A percentile compares a stretch with the other conserved stretches of the same genome.
Conservation (phyloP, 2,888 invertebrate genomes). For the Iphiclides podalirius region DNA sequence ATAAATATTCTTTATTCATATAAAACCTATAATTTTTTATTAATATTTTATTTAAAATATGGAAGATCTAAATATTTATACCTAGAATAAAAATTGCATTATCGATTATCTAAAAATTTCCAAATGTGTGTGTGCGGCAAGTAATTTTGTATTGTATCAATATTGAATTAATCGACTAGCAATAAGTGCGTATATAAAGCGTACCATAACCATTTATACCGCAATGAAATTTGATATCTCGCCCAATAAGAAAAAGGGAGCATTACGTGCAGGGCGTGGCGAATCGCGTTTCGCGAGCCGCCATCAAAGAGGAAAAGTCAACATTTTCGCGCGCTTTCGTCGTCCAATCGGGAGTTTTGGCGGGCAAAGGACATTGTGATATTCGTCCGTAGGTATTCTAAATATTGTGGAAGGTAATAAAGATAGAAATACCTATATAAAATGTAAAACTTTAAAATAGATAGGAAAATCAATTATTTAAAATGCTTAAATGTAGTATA, state of each 20-base stretch:
- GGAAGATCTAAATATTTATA: too few relatives aligned
- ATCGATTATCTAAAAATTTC: too few relatives aligned
- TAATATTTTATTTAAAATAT: too few relatives aligned
- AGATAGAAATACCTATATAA: background rate
- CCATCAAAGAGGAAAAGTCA: conserved; percentile 75
- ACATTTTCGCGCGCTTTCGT: conserved; percentile 50
- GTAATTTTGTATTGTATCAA: too few relatives aligned
- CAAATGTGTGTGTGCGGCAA: too few relatives aligned
- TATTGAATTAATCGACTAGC: too few relatives aligned
- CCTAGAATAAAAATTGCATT: too few relatives aligned
- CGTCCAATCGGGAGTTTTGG: conserved; percentile 43
- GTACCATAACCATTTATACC: too few relatives aligned
- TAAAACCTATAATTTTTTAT: too few relatives aligned
- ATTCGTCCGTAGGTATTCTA: conserved; percentile 29
- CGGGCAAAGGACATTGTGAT: conserved; percentile 33
- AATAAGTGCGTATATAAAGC: too few relatives aligned
- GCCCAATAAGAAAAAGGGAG: conserved; percentile 57
- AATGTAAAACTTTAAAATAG: background rate
- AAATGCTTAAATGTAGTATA: background rate
- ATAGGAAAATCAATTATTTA: background rate
- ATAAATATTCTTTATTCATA: too few relatives aligned
- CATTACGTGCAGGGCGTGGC: conserved; percentile 57
- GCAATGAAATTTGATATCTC: conserved; percentile 56
- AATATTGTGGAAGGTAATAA: too few relatives aligned
- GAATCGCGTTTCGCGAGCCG: conserved; percentile 43